These are phyloP conservation scores for Lepidurus couesii DNA, from an alignment of 1,140 invertebrate genomes.

Conservation along the genomic window DNA sequence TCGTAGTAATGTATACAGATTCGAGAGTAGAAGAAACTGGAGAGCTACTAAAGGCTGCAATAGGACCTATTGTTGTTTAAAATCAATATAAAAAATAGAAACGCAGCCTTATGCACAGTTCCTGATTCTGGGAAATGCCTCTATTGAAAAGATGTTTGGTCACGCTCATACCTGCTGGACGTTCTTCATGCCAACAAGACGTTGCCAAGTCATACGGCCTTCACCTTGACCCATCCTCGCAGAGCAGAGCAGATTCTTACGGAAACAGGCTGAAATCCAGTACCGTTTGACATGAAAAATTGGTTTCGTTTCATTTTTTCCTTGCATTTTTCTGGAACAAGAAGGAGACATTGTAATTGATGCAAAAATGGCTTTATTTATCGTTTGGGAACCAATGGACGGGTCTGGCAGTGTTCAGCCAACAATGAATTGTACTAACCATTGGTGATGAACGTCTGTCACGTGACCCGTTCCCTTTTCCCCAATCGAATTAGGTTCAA, in stretches of 20 bases:
- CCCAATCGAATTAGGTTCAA: conserved; percentile 6
- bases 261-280: neutral
- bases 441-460: conserved; percentile 10
- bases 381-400: neutral
- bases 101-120: neutral
- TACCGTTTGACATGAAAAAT: neutral
- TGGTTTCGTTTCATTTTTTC: too few relatives aligned
- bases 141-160: conserved; percentile 11
- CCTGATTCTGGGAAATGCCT: neutral
- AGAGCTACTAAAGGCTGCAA: neutral
- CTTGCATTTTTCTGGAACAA: too few relatives aligned
- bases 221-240: conserved; percentile 6
- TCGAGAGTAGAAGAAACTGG: neutral
- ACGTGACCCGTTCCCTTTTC: neutral
- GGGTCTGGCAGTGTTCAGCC: neutral
- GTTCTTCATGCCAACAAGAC: too few relatives aligned
- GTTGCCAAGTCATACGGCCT: neutral
- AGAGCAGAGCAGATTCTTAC: neutral
- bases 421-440: neutral
- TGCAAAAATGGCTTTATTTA: too few relatives aligned
- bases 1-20: neutral
- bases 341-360: too few relatives aligned
- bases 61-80: neutral
- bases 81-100: conserved; percentile 11
- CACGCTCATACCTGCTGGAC: conserved; percentile 8